phyloP scores from a whole-genome alignment of 1,140 invertebrate species.

The Dendroctonus ponderosae region DNA sequence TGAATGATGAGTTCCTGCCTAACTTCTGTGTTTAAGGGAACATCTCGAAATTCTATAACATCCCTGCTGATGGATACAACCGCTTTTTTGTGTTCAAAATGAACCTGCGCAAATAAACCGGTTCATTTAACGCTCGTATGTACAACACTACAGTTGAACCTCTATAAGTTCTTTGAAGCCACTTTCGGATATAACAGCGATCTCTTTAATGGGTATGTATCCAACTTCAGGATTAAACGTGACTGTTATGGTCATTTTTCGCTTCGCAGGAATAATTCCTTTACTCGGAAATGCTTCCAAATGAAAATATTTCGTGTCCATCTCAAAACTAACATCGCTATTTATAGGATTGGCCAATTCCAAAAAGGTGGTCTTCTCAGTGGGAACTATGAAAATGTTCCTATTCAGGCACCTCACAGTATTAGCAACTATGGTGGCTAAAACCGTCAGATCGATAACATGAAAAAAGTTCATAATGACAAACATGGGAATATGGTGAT shows the following conservation, averaged over 20 bases:
- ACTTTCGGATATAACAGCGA: conserved; percentile 35
- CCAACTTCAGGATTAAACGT: conserved; percentile 29
- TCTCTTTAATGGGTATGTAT: conserved; percentile 25
- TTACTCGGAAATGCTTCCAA: conserved; percentile 25
- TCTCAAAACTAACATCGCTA: conserved; percentile 30
- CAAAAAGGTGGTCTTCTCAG: conserved; percentile 22
- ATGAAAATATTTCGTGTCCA: conserved; percentile 28
- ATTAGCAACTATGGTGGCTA: conserved; percentile 35
- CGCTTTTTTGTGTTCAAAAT: conserved; percentile 20
- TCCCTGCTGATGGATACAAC: conserved; percentile 23
- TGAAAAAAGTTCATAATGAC: conserved; percentile 37
- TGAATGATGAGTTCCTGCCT: conserved; percentile 25
- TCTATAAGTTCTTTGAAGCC: conserved; percentile 33
- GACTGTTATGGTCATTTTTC: conserved; percentile 28
- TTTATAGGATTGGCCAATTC: conserved; percentile 38
- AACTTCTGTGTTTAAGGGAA: conserved; percentile 34
- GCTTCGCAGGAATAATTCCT: conserved; percentile 30
- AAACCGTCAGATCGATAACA: conserved; percentile 33
- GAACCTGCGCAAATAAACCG: conserved; percentile 13
- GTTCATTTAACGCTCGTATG: neutral
- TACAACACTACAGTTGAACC: conserved; percentile 8
- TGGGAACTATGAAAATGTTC: conserved; percentile 21
- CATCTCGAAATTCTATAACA: conserved; percentile 24
- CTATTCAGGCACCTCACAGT: conserved; percentile 23
- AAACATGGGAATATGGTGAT: conserved; percentile 30